phyloP scores from a whole-genome alignment of 2,888 invertebrate species.

The Halictus ligatus region DNA sequence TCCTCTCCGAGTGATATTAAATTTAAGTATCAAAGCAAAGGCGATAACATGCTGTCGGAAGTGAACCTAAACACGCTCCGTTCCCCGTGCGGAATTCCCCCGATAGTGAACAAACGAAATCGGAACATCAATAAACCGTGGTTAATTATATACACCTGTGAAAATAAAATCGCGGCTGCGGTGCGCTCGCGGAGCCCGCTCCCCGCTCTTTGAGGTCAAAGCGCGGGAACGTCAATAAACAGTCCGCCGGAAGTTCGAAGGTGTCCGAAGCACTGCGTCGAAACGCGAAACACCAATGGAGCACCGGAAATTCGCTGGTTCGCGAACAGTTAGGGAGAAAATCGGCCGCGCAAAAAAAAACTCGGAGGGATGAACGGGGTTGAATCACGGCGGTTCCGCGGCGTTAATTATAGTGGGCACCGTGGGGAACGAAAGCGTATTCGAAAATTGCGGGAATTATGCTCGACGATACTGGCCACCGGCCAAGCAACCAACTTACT shows the following conservation, averaged over 20 bases:
- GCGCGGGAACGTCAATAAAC: conserved; percentile 65
- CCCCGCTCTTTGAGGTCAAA: conserved; percentile 60
- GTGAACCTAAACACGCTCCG: conserved; percentile 28
- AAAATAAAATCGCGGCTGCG: conserved; percentile 55
- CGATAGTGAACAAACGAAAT: conserved; percentile 25
- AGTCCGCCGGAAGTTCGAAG: conserved; percentile 59
- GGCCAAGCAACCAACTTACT: conserved; percentile 76
- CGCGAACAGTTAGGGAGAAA: not conserved
- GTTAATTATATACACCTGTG: conserved; percentile 57
- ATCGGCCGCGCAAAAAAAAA: not conserved
- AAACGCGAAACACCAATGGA: not conserved
- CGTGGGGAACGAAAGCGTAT: conserved; percentile 72
- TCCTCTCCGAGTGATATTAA: conserved; percentile 23
- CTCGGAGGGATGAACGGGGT: conserved; percentile 24
- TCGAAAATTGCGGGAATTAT: conserved; percentile 77
- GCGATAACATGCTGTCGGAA: conserved; percentile 14
- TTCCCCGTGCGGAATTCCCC: not conserved
- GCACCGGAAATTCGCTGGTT: not conserved
- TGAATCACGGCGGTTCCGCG: conserved; percentile 61
- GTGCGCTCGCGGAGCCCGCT: conserved; percentile 32
- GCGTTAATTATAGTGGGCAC: conserved; percentile 76
- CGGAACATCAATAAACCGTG: conserved; percentile 47
- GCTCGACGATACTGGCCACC: conserved; percentile 76
- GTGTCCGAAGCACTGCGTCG: conserved; percentile 31
- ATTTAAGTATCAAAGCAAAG: conserved; percentile 13